Percentiles rank a stretch among this genome's conserved stretches.
Conservation (phyloP, 2,888 invertebrate species). For the Drosophila helvetica region DNA sequence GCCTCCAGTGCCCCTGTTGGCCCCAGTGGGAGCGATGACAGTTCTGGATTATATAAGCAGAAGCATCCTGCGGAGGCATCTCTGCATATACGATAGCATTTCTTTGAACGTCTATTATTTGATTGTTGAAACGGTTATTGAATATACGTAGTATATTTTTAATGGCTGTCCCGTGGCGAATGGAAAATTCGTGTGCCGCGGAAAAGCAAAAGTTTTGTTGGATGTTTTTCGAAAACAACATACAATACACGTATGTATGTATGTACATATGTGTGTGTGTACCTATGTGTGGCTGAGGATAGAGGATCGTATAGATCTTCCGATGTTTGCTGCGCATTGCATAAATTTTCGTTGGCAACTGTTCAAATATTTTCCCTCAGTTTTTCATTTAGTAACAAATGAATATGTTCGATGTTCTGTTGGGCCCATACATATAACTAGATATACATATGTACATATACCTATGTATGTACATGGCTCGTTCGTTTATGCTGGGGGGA, state of each 20-base stretch:
- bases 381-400: conserved; percentile 56
- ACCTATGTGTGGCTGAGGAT: neutral
- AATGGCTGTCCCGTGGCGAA: conserved; percentile 16
- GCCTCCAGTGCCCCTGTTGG: neutral
- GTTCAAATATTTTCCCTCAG: conserved; percentile 67
- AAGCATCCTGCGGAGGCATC: conserved; percentile 28
- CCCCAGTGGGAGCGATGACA: conserved; percentile 20
- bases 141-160: conserved; percentile 22
- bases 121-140: conserved; percentile 30
- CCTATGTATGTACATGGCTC: conserved; percentile 27
- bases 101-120: conserved; percentile 28
- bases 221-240: conserved; percentile 14
- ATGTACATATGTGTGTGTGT: conserved; percentile 11
- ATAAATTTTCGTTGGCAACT: conserved; percentile 72
- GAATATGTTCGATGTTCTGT: conserved; percentile 45
- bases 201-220: conserved; percentile 42
- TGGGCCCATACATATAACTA: conserved; percentile 21
- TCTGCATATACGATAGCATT: neutral
- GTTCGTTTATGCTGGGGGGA: conserved; percentile 7
- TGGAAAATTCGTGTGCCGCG: conserved; percentile 47
- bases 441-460: conserved; percentile 17
- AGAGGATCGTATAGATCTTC: conserved; percentile 38
- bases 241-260: conserved; percentile 14
- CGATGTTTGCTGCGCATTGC: conserved; percentile 56
- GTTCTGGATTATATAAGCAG: conserved; percentile 41